phyloP scores from a whole-genome alignment of 2,113 vertebrate genomes.

The Lasiurus borealis region DNA sequence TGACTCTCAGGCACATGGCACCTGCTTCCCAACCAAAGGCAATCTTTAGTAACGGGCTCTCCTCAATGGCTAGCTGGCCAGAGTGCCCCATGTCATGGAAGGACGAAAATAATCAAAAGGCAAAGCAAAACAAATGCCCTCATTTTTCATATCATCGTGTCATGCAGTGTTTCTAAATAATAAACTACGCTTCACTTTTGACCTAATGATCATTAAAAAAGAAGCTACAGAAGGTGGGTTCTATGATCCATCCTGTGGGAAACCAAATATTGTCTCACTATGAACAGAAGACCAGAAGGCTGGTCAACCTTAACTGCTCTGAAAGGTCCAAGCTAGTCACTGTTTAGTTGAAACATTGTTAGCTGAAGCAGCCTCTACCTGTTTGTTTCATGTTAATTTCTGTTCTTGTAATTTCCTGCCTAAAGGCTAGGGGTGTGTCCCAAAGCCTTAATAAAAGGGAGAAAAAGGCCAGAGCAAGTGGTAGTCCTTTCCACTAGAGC shows the following conservation, averaged over 20 bases:
- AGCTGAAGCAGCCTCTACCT: too few relatives aligned
- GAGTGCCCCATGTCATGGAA: not conserved
- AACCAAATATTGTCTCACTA: too few relatives aligned
- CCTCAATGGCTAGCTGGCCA: conserved; percentile 32
- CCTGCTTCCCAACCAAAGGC: conserved; percentile 43
- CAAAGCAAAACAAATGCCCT: conserved; percentile 34
- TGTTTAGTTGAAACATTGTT: too few relatives aligned
- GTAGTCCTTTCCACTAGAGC: too few relatives aligned
- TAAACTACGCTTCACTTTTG: conserved; percentile 14
- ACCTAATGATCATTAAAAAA: not conserved
- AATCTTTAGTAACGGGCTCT: not conserved
- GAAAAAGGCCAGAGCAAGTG: too few relatives aligned
- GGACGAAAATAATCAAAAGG: conserved; percentile 39
- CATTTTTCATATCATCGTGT: not conserved
- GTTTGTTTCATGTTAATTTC: too few relatives aligned
- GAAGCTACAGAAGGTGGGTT: not conserved
- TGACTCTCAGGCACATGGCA: conserved; percentile 20
- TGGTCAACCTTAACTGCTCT: too few relatives aligned
- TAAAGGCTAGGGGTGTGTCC: too few relatives aligned
- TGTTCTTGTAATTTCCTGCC: too few relatives aligned
- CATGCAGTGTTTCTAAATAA: conserved; percentile 40
- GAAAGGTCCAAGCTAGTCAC: too few relatives aligned
- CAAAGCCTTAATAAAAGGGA: too few relatives aligned
- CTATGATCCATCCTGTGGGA: not conserved
- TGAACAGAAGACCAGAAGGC: too few relatives aligned